These are phyloP conservation scores for Petromus typicus DNA, from an alignment of 2,113 vertebrate species.

Conservation along the genomic window DNA sequence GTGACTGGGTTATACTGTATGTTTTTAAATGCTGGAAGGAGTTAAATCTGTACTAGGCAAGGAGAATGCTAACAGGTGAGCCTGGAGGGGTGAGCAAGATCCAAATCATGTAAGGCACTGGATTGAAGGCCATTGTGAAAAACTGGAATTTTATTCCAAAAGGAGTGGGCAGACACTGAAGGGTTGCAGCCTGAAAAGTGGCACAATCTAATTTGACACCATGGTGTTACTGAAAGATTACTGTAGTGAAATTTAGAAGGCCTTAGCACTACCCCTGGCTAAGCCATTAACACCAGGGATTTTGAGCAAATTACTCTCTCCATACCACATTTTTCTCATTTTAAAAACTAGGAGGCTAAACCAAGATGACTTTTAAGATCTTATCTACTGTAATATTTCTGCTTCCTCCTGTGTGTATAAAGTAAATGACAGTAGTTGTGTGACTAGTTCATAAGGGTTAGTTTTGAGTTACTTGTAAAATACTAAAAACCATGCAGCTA, in stretches of 20 bases:
- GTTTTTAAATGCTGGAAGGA: not conserved
- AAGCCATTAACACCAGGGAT: not conserved
- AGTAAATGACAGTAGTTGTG: not conserved
- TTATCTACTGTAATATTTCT: slow-evolving; percentile 46
- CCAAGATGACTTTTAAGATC: slow-evolving; percentile 33
- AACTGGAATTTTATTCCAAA: slow-evolving; percentile 12
- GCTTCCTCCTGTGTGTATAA: slow-evolving; percentile 17
- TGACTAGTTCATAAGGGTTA: slow-evolving; percentile 13
- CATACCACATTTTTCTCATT: slow-evolving; percentile 43
- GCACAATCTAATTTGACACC: slow-evolving; percentile 13
- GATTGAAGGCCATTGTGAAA: not conserved
- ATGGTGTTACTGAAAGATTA: not conserved
- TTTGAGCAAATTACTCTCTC: not conserved
- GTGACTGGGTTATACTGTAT: not conserved
- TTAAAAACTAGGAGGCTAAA: slow-evolving; percentile 34
- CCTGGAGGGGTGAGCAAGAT: not conserved
- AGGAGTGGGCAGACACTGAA: not conserved
- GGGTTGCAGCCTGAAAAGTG: not conserved
- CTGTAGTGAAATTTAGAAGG: slow-evolving; percentile 43
- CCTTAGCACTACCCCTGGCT: not conserved
- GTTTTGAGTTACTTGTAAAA: slow-evolving; percentile 41
- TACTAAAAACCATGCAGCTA: not conserved
- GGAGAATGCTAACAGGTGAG: not conserved
- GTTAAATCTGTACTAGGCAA: slow-evolving; percentile 24
- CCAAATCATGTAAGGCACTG: not conserved